Percentiles rank a stretch among this genome's conserved stretches.
phyloP scores from a whole-genome alignment of 2,797 vertebrate genomes.

The Nannoperca australis region DNA sequence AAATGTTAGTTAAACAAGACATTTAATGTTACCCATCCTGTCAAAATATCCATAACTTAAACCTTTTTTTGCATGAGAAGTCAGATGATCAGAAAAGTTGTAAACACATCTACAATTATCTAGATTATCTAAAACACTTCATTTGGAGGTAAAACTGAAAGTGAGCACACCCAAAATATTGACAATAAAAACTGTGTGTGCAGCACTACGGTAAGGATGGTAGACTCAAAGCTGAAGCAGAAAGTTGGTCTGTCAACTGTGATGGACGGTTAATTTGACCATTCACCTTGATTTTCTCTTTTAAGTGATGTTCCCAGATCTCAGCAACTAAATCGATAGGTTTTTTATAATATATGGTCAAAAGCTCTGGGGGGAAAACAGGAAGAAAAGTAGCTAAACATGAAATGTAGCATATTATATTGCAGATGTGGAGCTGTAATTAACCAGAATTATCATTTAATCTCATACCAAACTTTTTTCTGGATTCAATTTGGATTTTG shows the following conservation, averaged over 20 bases:
- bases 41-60: neutral
- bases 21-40: no score
- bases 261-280: neutral
- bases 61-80: no score
- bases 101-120: neutral
- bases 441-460: neutral
- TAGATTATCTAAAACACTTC: no score
- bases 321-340: neutral
- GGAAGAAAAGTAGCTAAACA: neutral
- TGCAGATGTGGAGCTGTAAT: neutral
- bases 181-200: neutral
- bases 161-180: neutral
- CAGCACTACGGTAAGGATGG: neutral
- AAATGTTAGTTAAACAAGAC: neutral
- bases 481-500: constrained; percentile 4
- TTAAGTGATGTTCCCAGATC: neutral
- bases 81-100: neutral
- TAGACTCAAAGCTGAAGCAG: neutral
- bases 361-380: neutral
- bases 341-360: neutral
- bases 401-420: neutral
- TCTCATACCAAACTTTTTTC: neutral
- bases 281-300: neutral
- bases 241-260: constrained; percentile 1
- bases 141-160: no score